Evolutionary conservation across 2,888 invertebrate species (phyloP).

Genomic region (Bursaphelenchus okinawaensis): DNA sequence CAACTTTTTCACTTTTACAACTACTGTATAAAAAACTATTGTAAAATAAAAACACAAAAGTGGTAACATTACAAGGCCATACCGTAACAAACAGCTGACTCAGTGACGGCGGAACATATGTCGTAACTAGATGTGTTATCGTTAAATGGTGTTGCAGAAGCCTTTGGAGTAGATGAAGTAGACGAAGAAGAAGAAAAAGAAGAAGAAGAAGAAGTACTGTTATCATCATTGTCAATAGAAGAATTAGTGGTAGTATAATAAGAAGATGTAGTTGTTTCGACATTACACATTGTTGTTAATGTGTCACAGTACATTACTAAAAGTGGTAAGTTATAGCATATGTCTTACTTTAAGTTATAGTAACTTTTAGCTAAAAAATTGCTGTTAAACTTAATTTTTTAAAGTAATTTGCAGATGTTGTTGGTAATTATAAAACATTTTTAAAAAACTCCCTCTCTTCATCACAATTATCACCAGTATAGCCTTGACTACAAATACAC

Average conservation of each 20-base stretch:
- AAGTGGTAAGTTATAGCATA: too few relatives aligned
- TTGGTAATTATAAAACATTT: too few relatives aligned
- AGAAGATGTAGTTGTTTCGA: not conserved
- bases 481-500: not conserved
- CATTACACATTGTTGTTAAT: not conserved
- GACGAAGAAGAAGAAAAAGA: not conserved
- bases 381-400: too few relatives aligned
- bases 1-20: too few relatives aligned
- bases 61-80: too few relatives aligned
- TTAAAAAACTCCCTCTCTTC: not conserved
- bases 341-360: too few relatives aligned
- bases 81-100: not conserved
- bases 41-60: too few relatives aligned
- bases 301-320: not conserved
- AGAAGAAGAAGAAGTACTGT: not conserved
- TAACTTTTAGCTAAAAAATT: too few relatives aligned
- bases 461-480: constrained; percentile 2
- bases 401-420: too few relatives aligned
- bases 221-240: too few relatives aligned
- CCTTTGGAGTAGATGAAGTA: too few relatives aligned
- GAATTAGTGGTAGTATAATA: not conserved
- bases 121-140: not conserved
- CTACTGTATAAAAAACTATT: not conserved
- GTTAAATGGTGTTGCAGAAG: not conserved
- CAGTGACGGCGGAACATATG: not conserved